Evolutionary conservation across 2,797 vertebrate genomes (phyloP), one percentile per base, ranked within the genome.

Genomic region (Prunella strophiata): DNA sequence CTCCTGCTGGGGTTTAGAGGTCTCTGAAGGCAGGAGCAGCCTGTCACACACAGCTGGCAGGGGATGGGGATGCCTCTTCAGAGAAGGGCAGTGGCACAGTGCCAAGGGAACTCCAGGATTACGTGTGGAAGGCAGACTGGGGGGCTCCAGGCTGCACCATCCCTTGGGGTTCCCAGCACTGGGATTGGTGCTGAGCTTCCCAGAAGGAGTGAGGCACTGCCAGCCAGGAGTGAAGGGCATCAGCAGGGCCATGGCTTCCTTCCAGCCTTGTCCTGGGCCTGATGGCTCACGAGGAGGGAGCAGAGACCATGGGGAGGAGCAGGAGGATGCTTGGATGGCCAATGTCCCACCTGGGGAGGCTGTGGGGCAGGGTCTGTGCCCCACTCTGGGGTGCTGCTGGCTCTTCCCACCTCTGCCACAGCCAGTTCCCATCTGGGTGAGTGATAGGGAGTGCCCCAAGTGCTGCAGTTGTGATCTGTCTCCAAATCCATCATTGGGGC

Each of bases 301-400:
- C 16, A n/a, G 43, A 2, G 5, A 23, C 43, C 52, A 4, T 5
- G 63, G 36, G 78, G 42, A 88, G 61, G 61, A 66, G 59, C 15
- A 85, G 40, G 19, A 66, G 26, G 58, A 43, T 36, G 25, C 52
- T 26, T 34, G 66, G 29, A 26, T 42, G 45, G 34, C 27, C 8
- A 1, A 7, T 2, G 2, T 65, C 10, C 43, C 52, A 32, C 6
- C 7, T 16, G 2, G 19, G n/a, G 34, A 12, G 40, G 55, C 55
- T 70, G 48, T 16, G 20, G 40, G 45, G n/a, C 61, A 43, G 43
- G 14, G 11, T 16, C 67, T 34, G 76, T 48, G n/a, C 27, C 16
- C 23, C 19, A 74, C 40, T n/a, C 38, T 10, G 38, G 38, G 25
- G 13, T 19, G 29, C 59, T 71, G 38, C 38, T 58, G 65, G 66